Evolutionary conservation across 2,888 invertebrate genomes (phyloP).

Genomic region (Lasioglossum pauxillum): DNA sequence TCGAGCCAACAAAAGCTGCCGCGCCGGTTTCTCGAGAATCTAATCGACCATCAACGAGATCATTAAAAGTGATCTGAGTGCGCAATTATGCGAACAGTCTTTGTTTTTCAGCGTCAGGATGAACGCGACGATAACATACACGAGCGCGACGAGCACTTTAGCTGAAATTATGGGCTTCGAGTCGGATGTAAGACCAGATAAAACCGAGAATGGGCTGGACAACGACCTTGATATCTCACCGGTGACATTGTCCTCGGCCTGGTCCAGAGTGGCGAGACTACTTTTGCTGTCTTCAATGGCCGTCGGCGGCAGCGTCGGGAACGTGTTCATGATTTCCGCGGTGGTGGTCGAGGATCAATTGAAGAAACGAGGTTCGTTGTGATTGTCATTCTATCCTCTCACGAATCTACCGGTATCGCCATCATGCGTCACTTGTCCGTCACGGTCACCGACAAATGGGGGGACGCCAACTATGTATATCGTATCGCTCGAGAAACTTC

Average conservation of each 20-base stretch:
- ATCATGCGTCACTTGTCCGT: background rate
- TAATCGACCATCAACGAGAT: background rate
- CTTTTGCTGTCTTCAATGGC: slow-evolving; percentile 88
- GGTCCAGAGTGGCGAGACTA: slow-evolving; percentile 89
- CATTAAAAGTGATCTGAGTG: background rate
- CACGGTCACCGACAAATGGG: background rate
- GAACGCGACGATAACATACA: slow-evolving; percentile 65
- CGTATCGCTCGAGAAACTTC: background rate
- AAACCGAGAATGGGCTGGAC: slow-evolving; percentile 68
- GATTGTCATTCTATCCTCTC: background rate
- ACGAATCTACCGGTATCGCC: background rate
- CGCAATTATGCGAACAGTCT: background rate
- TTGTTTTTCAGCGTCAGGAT: slow-evolving; percentile 64
- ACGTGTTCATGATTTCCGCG: slow-evolving; percentile 91
- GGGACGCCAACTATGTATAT: background rate
- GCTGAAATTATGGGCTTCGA: slow-evolving; percentile 72
- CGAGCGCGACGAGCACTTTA: slow-evolving; percentile 60
- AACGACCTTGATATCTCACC: slow-evolving; percentile 86
- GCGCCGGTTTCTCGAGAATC: background rate
- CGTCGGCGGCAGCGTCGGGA: slow-evolving; percentile 89
- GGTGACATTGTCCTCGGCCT: slow-evolving; percentile 88
- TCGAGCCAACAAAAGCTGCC: no score
- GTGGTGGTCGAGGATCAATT: slow-evolving; percentile 90
- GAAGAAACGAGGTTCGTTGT: slow-evolving; percentile 87
- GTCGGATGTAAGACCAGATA: slow-evolving; percentile 72